Conservation (phyloP, 2,113 vertebrate species). For the Ivindomyrus marchei region DNA sequence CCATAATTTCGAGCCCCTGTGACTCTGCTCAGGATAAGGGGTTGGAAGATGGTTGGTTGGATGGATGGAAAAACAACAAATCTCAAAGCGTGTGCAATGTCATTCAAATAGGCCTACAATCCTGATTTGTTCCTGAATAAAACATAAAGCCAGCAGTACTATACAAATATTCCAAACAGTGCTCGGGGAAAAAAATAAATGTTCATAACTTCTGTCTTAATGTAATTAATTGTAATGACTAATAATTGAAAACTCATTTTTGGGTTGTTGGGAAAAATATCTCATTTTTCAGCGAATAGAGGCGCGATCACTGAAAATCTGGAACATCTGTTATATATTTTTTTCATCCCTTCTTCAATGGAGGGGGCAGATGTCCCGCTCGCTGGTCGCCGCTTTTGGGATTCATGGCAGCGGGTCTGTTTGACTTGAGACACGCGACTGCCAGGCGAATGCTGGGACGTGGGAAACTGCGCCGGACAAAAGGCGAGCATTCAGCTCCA, state of each 20-base stretch:
- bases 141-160: neutral
- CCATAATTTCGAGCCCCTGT: neutral
- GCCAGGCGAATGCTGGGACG: conserved; percentile 67
- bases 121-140: neutral
- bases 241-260: neutral
- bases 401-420: conserved; percentile 47
- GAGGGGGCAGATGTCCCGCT: conserved; percentile 64
- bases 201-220: neutral
- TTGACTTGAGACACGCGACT: conserved; percentile 74
- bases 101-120: neutral
- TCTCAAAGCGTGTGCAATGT: neutral
- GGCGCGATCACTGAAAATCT: conserved; percentile 39
- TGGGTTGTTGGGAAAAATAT: neutral
- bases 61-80: neutral
- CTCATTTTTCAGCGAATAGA: neutral
- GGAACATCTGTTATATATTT: conserved; percentile 63
- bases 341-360: conserved; percentile 14
- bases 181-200: neutral
- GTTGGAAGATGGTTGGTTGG: neutral
- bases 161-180: neutral
- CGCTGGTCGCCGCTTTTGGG: conserved; percentile 44
- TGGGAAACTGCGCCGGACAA: conserved; percentile 81
- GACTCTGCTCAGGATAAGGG: neutral
- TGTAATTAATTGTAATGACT: neutral
- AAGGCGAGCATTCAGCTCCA: conserved; percentile 68